Evolutionary conservation across 2,797 vertebrate genomes (phyloP).

Genomic region (Ctenopoma multispine): DNA sequence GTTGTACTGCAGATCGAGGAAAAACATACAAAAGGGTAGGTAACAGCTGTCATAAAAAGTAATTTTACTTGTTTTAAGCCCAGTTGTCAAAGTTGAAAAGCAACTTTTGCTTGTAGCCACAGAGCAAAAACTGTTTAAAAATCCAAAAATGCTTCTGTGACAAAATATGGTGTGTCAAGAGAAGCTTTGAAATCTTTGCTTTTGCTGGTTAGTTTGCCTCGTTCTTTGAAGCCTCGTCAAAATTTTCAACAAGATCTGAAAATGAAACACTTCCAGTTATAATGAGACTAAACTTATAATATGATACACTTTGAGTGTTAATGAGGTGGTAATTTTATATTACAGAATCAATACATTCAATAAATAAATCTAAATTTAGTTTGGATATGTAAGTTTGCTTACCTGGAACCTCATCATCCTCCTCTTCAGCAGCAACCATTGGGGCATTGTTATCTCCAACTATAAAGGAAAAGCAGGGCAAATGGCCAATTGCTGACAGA

Average conservation of each 20-base stretch:
- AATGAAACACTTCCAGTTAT: constrained; percentile 2
- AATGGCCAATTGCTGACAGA: background rate
- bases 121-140: constrained; percentile 29
- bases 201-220: constrained; percentile 88
- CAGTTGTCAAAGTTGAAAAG: constrained; percentile 42
- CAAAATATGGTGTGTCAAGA: background rate
- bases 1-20: constrained; percentile 34
- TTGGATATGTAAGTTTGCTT: constrained; percentile 15
- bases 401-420: constrained; percentile 82
- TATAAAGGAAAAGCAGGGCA: constrained; percentile 16
- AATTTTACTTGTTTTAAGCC: constrained; percentile 30
- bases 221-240: constrained; percentile 96
- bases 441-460: constrained; percentile 73
- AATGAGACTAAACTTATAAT: background rate
- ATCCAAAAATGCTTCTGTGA: constrained; percentile 36
- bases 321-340: no score
- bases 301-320: no score
- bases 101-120: constrained; percentile 27
- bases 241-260: constrained; percentile 97
- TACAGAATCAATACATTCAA: background rate
- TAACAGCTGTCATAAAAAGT: constrained; percentile 41
- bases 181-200: constrained; percentile 14
- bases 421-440: constrained; percentile 72
- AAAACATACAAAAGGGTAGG: constrained; percentile 21
- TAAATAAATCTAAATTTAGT: background rate